These are phyloP conservation scores for Euproctis similis DNA, from an alignment of 2,888 invertebrate genomes.

Conservation along the genomic window DNA sequence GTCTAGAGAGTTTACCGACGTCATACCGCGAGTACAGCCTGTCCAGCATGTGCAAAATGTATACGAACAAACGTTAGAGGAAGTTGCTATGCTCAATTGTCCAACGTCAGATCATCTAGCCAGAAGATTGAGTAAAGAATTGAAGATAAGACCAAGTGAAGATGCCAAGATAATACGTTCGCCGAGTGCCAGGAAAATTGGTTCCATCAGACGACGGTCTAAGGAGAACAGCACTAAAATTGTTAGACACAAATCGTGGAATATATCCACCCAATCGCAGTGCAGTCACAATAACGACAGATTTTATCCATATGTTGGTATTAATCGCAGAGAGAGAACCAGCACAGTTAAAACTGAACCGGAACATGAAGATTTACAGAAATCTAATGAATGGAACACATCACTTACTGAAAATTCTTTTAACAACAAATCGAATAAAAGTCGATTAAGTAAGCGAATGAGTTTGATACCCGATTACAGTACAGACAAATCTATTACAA, in stretches of 20 bases:
- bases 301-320: constrained; percentile 71
- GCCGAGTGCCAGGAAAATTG: constrained; percentile 88
- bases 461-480: constrained; percentile 51
- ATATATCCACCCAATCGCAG: constrained; percentile 65
- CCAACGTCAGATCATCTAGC: constrained; percentile 82
- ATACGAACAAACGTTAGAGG: constrained; percentile 83
- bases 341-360: constrained; percentile 45
- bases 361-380: constrained; percentile 30
- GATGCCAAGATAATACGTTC: constrained; percentile 84
- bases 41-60: constrained; percentile 81
- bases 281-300: constrained; percentile 53
- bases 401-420: constrained; percentile 44
- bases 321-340: constrained; percentile 64
- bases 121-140: constrained; percentile 80
- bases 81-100: constrained; percentile 78
- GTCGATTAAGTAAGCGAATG: constrained; percentile 47
- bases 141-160: constrained; percentile 82
- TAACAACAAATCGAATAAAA: constrained; percentile 45
- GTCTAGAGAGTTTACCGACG: constrained; percentile 79
- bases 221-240: constrained; percentile 77
- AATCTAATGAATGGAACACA: constrained; percentile 42
- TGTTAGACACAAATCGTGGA: constrained; percentile 80
- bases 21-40: constrained; percentile 65
- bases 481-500: constrained; percentile 47
- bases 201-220: constrained; percentile 82